phyloP scores from a whole-genome alignment of 2,888 invertebrate species.

The Pterostichus niger region DNA sequence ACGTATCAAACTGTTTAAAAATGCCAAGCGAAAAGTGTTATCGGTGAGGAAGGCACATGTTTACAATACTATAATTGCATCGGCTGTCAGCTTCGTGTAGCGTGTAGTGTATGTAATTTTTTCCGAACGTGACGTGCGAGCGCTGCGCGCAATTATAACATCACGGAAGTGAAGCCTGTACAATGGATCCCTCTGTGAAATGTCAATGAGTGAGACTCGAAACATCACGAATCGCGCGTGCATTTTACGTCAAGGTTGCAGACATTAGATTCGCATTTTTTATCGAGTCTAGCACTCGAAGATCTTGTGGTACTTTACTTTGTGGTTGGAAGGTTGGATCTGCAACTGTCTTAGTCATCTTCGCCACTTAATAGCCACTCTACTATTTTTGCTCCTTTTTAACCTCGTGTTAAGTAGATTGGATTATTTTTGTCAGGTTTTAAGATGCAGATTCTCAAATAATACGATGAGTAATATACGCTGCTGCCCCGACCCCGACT shows the following conservation, averaged over 20 bases:
- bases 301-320: too few species aligned
- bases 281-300: not conserved
- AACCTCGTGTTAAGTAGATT: too few species aligned
- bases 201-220: conserved; percentile 25
- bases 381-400: too few species aligned
- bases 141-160: conserved; percentile 41
- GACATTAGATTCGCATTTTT: conserved; percentile 1
- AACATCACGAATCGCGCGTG: conserved; percentile 33
- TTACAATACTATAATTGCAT: conserved; percentile 36
- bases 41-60: conserved; percentile 21
- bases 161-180: conserved; percentile 27
- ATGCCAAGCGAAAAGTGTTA: too few species aligned
- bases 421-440: too few species aligned
- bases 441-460: too few species aligned
- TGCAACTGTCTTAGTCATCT: too few species aligned
- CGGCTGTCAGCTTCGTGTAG: conserved; percentile 5
- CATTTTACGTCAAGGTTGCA: conserved; percentile 11
- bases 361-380: too few species aligned
- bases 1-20: too few species aligned
- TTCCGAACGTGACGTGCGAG: conserved; percentile 37
- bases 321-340: too few species aligned
- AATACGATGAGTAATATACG: too few species aligned
- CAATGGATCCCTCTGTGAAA: conserved; percentile 46
- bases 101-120: not conserved
- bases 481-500: too few species aligned